phyloP scores from a whole-genome alignment of 2,888 invertebrate genomes.

The Anarsia innoxiella region DNA sequence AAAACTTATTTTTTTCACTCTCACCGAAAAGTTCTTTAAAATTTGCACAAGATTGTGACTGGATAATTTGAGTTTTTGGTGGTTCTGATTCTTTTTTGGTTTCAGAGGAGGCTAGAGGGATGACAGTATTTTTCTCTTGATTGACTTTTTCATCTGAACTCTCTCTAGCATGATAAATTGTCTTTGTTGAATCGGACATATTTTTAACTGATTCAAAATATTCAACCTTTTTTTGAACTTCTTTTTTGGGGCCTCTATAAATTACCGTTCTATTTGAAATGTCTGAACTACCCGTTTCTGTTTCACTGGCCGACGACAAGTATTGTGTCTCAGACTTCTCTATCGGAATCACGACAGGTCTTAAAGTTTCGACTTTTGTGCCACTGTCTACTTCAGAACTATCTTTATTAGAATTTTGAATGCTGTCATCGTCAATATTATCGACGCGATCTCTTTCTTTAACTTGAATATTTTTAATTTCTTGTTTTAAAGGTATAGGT shows the following conservation, averaged over 20 bases:
- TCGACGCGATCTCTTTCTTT: constrained; percentile 7
- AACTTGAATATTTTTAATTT: constrained; percentile 72
- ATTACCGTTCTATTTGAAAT: constrained; percentile 82
- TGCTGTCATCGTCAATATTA: too few species aligned
- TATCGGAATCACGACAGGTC: constrained; percentile 35
- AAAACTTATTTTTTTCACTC: constrained; percentile 75
- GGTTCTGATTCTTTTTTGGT: constrained; percentile 28
- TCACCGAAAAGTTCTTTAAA: constrained; percentile 90
- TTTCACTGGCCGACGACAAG: constrained; percentile 77
- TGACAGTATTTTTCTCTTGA: constrained; percentile 24
- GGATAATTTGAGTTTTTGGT: constrained; percentile 49
- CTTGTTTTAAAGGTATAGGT: constrained; percentile 51
- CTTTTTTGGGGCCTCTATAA: constrained; percentile 74
- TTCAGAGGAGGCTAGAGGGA: constrained; percentile 21
- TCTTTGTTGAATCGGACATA: constrained; percentile 59
- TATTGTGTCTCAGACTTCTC: constrained; percentile 46
- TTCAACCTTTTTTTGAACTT: constrained; percentile 83
- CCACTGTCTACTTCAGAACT: constrained; percentile 39
- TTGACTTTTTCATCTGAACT: constrained; percentile 66
- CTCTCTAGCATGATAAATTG: constrained; percentile 71
- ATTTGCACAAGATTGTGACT: constrained; percentile 82
- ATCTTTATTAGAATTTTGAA: too few species aligned
- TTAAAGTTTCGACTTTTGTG: constrained; percentile 66
- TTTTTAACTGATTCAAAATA: constrained; percentile 84
- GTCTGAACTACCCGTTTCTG: constrained; percentile 83